Evolutionary conservation across 1,140 invertebrate species (phyloP).

Genomic region (Bradynema listronoti): DNA sequence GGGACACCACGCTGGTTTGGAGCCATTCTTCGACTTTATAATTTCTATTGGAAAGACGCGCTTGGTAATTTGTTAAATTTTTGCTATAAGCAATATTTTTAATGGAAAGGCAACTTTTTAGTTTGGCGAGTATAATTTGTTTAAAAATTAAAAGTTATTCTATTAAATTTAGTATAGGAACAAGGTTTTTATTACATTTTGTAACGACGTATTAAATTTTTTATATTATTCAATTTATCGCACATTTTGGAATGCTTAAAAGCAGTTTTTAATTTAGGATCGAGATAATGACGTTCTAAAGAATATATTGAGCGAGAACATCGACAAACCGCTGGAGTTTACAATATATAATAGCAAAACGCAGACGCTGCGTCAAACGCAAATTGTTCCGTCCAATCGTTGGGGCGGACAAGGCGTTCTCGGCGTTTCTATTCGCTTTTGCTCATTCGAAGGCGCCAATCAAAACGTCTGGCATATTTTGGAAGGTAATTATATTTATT

Average conservation of each 20-base stretch:
- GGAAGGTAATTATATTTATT: too few relatives aligned
- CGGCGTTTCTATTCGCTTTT: slow-evolving; percentile 95
- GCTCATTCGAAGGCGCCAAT: slow-evolving; percentile 97
- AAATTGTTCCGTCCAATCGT: slow-evolving; percentile 77
- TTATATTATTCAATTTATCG: too few relatives aligned
- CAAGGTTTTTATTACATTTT: too few relatives aligned
- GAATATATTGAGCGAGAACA: slow-evolving; percentile 78
- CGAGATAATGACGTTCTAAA: slow-evolving; percentile 97
- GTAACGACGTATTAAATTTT: too few relatives aligned
- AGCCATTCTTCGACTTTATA: slow-evolving; percentile 97
- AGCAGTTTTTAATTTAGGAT: too few relatives aligned
- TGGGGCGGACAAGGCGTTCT: slow-evolving; percentile 94
- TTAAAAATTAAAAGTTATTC: too few relatives aligned
- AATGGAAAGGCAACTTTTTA: slow-evolving; percentile 13
- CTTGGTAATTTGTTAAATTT: slow-evolving; percentile 64
- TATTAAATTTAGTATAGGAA: too few relatives aligned
- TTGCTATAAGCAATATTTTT: too few relatives aligned
- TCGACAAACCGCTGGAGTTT: slow-evolving; percentile 80
- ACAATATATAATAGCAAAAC: slow-evolving; percentile 96
- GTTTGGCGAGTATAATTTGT: too few relatives aligned
- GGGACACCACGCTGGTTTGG: slow-evolving; percentile 81
- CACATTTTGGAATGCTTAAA: too few relatives aligned
- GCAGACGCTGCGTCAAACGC: slow-evolving; percentile 79
- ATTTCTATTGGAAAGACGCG: slow-evolving; percentile 87
- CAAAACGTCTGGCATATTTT: slow-evolving; percentile 85